A percentile compares a stretch with the other conserved stretches of the same genome.
These are phyloP conservation scores for Leptinotarsa texana DNA, from an alignment of 1,140 invertebrate genomes.

Conservation along the genomic window DNA sequence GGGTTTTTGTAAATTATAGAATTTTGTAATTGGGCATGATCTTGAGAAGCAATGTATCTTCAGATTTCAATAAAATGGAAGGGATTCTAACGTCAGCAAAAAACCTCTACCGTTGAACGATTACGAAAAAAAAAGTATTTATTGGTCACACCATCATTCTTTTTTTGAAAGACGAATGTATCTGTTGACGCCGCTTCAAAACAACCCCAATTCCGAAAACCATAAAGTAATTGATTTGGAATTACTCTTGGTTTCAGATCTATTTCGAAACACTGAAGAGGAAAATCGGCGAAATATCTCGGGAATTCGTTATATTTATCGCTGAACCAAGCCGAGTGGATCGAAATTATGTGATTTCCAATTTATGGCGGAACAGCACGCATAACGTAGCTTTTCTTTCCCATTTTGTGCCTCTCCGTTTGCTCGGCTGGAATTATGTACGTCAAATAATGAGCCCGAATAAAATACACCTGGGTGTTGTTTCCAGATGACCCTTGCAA, in stretches of 20 bases:
- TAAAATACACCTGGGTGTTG: not conserved
- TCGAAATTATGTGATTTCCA: conserved; percentile 6
- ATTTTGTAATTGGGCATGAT: too few relatives aligned
- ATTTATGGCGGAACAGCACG: conserved; percentile 1
- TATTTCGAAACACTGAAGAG: not conserved
- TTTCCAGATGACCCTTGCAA: not conserved
- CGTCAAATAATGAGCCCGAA: not conserved
- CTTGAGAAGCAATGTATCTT: too few relatives aligned
- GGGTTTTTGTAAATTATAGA: too few relatives aligned
- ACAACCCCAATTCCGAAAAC: too few relatives aligned
- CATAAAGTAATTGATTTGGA: not conserved
- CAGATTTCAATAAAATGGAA: too few relatives aligned
- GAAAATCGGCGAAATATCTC: not conserved
- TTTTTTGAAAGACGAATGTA: too few relatives aligned
- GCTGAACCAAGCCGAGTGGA: not conserved
- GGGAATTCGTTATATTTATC: not conserved
- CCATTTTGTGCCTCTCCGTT: not conserved
- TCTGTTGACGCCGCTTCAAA: too few relatives aligned
- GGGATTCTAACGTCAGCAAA: too few relatives aligned
- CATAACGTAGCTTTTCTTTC: conserved; percentile 8
- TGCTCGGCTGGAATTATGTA: not conserved
- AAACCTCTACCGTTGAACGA: too few relatives aligned
- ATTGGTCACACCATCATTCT: too few relatives aligned
- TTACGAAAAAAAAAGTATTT: too few relatives aligned
- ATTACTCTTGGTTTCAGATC: not conserved